Conservation (phyloP, 2,797 vertebrate genomes). For the Neoniphon sammara region DNA sequence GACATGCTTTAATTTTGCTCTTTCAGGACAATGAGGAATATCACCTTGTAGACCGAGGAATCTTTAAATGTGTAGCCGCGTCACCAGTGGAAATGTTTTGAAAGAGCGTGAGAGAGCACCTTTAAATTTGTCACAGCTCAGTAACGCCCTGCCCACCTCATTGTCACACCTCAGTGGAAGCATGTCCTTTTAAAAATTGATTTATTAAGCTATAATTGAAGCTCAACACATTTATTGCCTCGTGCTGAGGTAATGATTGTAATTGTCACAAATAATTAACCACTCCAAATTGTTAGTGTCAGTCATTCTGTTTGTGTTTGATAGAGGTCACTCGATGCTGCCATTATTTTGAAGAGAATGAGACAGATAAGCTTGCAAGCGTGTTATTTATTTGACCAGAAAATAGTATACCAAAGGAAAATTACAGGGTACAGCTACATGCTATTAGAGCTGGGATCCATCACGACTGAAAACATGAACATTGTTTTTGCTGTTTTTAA, state of each 20-base stretch:
- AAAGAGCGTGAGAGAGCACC: slow-evolving; percentile 50
- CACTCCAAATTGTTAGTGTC: slow-evolving; percentile 35
- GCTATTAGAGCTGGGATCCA: background rate
- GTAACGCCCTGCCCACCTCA: slow-evolving; percentile 33
- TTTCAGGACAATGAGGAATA: background rate
- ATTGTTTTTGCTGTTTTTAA: slow-evolving; percentile 11
- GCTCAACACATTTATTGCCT: slow-evolving; percentile 45
- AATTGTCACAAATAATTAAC: slow-evolving; percentile 62
- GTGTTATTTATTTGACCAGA: background rate
- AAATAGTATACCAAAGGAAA: background rate
- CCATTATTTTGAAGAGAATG: background rate
- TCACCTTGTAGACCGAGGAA: background rate
- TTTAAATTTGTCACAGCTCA: slow-evolving; percentile 30
- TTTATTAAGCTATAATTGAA: slow-evolving; percentile 52
- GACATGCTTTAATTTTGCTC: background rate
- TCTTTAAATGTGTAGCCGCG: background rate
- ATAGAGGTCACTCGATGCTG: slow-evolving; percentile 27
- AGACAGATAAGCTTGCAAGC: background rate
- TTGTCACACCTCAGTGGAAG: slow-evolving; percentile 43
- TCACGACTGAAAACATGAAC: background rate
- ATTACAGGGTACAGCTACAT: background rate
- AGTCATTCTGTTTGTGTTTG: slow-evolving; percentile 19
- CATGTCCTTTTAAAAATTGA: slow-evolving; percentile 33
- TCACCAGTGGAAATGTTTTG: background rate
- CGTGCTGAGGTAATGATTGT: slow-evolving; percentile 37